Evolutionary conservation across 2,113 vertebrate species (phyloP).

Genomic region (Syrmaticus mikado): DNA sequence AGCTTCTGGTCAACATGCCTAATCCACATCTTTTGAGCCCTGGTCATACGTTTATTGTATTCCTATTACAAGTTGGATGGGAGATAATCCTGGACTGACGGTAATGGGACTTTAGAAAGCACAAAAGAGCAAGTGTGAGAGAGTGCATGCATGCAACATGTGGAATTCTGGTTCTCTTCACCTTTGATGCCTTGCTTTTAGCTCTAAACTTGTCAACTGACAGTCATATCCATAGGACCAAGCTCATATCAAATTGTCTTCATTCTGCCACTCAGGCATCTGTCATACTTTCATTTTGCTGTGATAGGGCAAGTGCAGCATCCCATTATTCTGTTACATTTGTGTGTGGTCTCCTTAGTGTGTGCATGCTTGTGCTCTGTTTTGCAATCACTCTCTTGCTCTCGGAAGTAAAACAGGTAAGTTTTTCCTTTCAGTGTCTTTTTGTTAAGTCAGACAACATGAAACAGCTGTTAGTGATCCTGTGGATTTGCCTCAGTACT

Average conservation of each 20-base stretch:
- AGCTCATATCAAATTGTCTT: background rate
- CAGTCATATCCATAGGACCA: constrained; percentile 27
- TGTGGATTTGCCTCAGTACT: background rate
- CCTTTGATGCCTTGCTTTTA: constrained; percentile 17
- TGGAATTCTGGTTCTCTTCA: constrained; percentile 7
- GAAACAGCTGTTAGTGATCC: background rate
- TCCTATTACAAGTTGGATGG: constrained; percentile 87
- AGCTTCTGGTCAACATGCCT: constrained; percentile 90
- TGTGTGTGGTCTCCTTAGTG: background rate
- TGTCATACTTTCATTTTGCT: background rate
- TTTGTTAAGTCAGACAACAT: background rate
- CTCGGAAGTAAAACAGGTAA: background rate
- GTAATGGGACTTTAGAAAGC: constrained; percentile 27
- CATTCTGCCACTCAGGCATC: background rate
- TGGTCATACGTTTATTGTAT: constrained; percentile 86
- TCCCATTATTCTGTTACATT: background rate
- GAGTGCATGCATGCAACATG: background rate
- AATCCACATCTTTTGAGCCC: constrained; percentile 83
- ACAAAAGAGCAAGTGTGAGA: constrained; percentile 15
- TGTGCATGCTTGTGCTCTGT: background rate
- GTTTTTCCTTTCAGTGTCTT: constrained; percentile 36
- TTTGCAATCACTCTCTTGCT: background rate
- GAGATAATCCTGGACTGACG: constrained; percentile 80
- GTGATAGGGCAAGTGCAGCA: background rate
- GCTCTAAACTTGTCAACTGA: background rate